Evolutionary conservation across 2,113 vertebrate species (phyloP).

Genomic region (Hemibagrus wyckioides): DNA sequence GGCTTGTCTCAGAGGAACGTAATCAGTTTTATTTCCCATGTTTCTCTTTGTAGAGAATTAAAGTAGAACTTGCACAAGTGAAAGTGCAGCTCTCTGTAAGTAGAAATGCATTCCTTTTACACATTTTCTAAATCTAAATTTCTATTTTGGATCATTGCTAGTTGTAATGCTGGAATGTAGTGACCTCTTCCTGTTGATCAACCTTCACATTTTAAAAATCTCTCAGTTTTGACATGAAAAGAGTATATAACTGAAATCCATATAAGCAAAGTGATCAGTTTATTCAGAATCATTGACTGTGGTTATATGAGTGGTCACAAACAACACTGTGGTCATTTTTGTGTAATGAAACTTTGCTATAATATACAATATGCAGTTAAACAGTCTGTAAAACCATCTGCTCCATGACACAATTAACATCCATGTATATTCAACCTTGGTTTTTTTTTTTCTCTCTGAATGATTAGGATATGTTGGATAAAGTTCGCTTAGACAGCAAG

Average conservation of each 20-base stretch:
- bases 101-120: constrained; percentile 29
- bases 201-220: background rate
- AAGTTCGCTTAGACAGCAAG: constrained; percentile 83
- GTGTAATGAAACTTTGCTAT: background rate
- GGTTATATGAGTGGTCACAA: background rate
- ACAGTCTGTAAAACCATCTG: background rate
- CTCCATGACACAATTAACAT: background rate
- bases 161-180: background rate
- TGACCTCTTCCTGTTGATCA: background rate
- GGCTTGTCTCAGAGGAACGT: background rate
- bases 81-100: constrained; percentile 88
- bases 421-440: background rate
- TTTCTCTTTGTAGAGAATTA: constrained; percentile 82
- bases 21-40: constrained; percentile 12
- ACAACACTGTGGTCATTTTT: background rate
- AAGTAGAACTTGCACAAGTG: constrained; percentile 84
- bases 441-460: background rate
- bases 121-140: background rate
- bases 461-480: constrained; percentile 87
- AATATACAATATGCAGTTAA: background rate
- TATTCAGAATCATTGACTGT: background rate
- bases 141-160: background rate
- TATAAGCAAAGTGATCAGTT: background rate
- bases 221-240: background rate
- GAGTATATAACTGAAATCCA: background rate